Base-by-base conservation (phyloP, 2,113 vertebrate species). In the Erythrolamprus reginae region DNA sequence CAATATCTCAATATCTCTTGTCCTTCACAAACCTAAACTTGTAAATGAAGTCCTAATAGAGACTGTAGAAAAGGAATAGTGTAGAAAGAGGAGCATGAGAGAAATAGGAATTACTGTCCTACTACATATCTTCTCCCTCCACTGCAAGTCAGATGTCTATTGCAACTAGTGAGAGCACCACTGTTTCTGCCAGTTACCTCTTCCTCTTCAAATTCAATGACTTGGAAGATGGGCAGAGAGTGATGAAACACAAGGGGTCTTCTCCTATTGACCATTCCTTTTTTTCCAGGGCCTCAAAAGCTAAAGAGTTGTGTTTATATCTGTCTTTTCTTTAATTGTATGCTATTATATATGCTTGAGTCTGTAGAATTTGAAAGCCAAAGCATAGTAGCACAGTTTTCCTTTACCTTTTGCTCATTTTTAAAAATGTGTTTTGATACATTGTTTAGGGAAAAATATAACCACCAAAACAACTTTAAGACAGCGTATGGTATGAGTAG, bases 391-490 rank as follows among this genome's bases (percentile, higher is more conserved):
- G 24, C 26, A 47, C 56, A 58, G n/a, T 51, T 51, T 51, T 12
- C 48, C 51, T 7, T 51, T 2, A 45, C 45, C 88, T 70, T 28
- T 53, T 65, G 91, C 45, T 86, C 23, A 93, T 55, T 87, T 92
- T 89, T 94, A 89, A 7, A 94, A 85, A 65, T 82, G 47, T 42
- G n/a, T n/a, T n/a, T n/a, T n/a, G n/a, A n/a, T n/a, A n/a, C n/a
- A n/a, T n/a, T n/a, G n/a, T n/a, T n/a, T n/a, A n/a, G n/a, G n/a
- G n/a, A n/a, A n/a, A n/a, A n/a, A n/a, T n/a, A n/a, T n/a, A n/a
- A n/a, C n/a, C n/a, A n/a, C n/a, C n/a, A n/a, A n/a, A n/a, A n/a
- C n/a, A n/a, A n/a, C n/a, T n/a, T n/a, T n/a, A n/a, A n/a, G n/a
- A n/a, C n/a, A n/a, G n/a, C n/a, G n/a, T n/a, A n/a, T n/a, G n/a